Percentiles rank a stretch among this genome's conserved stretches.
phyloP scores from a whole-genome alignment of 2,888 invertebrate species.

The Acrobasis consociella region DNA sequence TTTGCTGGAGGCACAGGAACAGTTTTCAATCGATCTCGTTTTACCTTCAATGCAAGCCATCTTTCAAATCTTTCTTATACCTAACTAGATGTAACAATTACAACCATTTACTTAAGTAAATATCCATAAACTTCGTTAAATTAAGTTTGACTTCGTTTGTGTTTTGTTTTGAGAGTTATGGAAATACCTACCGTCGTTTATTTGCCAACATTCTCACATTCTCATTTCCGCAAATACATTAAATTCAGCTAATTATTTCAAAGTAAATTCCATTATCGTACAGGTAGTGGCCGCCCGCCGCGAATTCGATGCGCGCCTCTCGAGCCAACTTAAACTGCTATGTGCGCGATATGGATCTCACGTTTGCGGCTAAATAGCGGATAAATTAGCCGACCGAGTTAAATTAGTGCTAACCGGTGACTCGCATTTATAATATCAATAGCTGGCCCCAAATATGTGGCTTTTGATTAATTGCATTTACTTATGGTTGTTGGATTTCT shows the following conservation, averaged over 20 bases:
- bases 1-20: no score
- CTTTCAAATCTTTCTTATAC: no score
- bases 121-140: no score
- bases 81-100: no score
- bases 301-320: conserved; percentile 61
- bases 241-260: conserved; percentile 28
- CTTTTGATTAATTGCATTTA: not conserved
- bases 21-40: no score
- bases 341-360: conserved; percentile 75
- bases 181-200: not conserved
- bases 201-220: conserved; percentile 2
- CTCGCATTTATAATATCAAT: conserved; percentile 39
- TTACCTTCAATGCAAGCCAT: no score
- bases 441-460: conserved; percentile 14
- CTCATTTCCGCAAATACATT: conserved; percentile 4
- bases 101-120: no score
- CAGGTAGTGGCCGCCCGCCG: conserved; percentile 62
- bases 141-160: no score
- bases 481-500: not conserved
- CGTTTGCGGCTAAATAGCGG: conserved; percentile 77
- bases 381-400: conserved; percentile 76
- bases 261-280: conserved; percentile 35
- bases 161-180: not conserved
- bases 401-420: conserved; percentile 58
- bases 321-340: conserved; percentile 62